Base-by-base conservation (phyloP, 2,113 vertebrate genomes). In the Pica pica region DNA sequence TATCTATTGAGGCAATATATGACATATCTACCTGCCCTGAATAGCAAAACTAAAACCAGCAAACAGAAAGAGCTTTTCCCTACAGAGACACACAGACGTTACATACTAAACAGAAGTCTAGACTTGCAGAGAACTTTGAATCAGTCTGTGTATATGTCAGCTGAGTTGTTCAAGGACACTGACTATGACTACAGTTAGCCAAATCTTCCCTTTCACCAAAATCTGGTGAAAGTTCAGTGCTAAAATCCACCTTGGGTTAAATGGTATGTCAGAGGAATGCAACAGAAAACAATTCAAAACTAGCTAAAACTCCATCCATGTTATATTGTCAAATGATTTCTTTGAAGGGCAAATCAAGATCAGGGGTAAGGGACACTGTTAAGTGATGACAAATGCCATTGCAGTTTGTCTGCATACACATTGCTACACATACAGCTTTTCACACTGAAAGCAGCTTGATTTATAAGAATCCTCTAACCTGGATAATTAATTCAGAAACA, bases 401-500 rank as follows among this genome's bases (percentile, higher is more conserved):
- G 49, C 31, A 49, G 30, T 31, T 28, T 70, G 27, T 52, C 39
- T 65, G 14, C 28, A 30, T 21, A 73, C 7, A 33, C 31, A 69
- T 31, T 88, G 52, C 44, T 59, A 63, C 24, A 46, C 16, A 49
- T 8, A 44, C 1, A 24, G 22, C 33, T 91, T 92, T 83, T 60
- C 56, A 80, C 39, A 68, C 5, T 47, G 21, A 59, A 39, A 78
- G 42, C 17, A 70, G 39, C 64, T 63, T 22, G 15, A 68, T 50
- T 26, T 39, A 12, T 20, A 59, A 83, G 60, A 78, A 24, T 91
- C 3, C 4, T 80, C 98, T 98, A 88, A 99, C 99, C 98, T 99
- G 98, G 41, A 98, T 97, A 28, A 98, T 98, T 70, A 98, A 96
- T 85, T 97, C 97, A 63, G 98, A 98, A 89, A 98, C 68, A 10